These are phyloP conservation scores for Oryzaephilus surinamensis DNA, from an alignment of 1,140 invertebrate genomes.

Conservation along the genomic window DNA sequence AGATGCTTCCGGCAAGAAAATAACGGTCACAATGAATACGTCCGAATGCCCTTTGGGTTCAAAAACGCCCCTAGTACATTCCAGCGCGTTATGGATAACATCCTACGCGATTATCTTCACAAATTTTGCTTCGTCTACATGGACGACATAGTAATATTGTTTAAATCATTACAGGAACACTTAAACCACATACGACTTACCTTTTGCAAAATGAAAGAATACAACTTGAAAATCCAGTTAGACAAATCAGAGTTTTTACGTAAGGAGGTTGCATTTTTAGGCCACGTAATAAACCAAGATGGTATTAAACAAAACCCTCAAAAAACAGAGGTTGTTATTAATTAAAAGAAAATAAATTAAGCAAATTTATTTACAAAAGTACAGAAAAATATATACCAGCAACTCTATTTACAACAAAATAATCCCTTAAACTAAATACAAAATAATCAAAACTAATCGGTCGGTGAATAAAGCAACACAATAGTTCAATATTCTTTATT, in stretches of 20 bases:
- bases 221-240: conserved; percentile 20
- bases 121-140: conserved; percentile 23
- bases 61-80: conserved; percentile 33
- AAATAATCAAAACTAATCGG: no score
- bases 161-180: conserved; percentile 30
- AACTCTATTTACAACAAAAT: no score
- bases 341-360: no score
- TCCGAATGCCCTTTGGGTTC: conserved; percentile 36
- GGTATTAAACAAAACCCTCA: conserved; percentile 13
- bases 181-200: conserved; percentile 22
- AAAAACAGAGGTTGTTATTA: conserved; percentile 13
- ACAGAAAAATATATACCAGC: no score
- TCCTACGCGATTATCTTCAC: conserved; percentile 16
- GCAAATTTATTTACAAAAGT: no score
- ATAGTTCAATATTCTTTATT: no score
- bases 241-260: conserved; percentile 12
- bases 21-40: conserved; percentile 35
- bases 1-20: conserved; percentile 27
- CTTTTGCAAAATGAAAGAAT: conserved; percentile 7
- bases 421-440: no score
- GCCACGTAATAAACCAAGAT: conserved; percentile 9
- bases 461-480: no score
- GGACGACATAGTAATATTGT: conserved; percentile 38
- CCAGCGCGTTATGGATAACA: conserved; percentile 30
- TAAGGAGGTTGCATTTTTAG: conserved; percentile 12